phyloP scores from a whole-genome alignment of 2,797 vertebrate species.

The Astyanax mexicanus region DNA sequence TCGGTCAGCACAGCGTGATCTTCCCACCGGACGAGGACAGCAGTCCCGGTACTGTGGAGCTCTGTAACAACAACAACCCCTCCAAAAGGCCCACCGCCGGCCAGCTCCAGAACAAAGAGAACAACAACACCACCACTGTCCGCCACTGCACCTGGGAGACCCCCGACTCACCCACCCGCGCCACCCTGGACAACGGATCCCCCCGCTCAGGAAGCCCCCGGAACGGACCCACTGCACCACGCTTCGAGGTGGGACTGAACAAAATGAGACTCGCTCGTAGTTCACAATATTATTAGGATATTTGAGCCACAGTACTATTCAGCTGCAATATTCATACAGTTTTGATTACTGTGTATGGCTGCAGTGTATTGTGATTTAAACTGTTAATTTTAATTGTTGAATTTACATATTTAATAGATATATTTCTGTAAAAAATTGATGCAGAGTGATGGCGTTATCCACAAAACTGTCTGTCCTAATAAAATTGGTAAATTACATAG shows the following conservation, averaged over 20 bases:
- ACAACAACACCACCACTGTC: constrained; percentile 83
- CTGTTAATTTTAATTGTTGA: no score
- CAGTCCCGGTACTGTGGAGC: constrained; percentile 76
- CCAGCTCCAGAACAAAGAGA: constrained; percentile 89
- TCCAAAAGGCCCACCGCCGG: constrained; percentile 75
- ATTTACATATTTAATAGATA: no score
- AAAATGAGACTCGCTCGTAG: no score
- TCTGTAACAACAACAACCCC: constrained; percentile 87
- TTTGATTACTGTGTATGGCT: no score
- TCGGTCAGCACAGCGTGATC: constrained; percentile 88
- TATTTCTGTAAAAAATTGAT: no score
- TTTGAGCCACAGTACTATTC: no score
- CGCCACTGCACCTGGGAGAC: constrained; percentile 91
- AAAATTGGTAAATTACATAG: no score
- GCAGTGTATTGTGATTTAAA: no score
- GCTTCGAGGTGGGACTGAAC: constrained; percentile 72
- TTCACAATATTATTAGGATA: no score
- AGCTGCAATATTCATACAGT: no score
- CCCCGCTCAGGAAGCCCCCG: constrained; percentile 87
- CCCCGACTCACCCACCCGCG: constrained; percentile 84
- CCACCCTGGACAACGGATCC: constrained; percentile 82
- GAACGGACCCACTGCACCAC: constrained; percentile 75
- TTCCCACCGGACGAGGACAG: constrained; percentile 86
- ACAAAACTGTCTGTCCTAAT: no score
- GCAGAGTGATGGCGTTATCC: no score